Evolutionary conservation across 2,888 invertebrate species (phyloP).

Genomic region (Melinaea menophilus): DNA sequence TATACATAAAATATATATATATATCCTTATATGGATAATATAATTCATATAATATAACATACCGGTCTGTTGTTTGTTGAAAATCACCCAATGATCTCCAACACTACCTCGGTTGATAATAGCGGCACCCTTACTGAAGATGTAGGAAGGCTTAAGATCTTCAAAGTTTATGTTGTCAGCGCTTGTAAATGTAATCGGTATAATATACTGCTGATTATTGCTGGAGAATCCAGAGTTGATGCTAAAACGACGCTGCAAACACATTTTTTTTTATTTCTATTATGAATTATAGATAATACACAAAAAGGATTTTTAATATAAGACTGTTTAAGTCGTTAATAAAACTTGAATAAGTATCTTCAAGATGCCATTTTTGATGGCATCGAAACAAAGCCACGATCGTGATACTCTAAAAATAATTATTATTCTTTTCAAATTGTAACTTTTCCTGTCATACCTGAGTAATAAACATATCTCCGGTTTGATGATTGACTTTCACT

Average conservation of each 20-base stretch:
- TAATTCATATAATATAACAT: conserved; percentile 22
- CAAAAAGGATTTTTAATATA: too few species aligned
- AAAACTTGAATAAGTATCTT: too few species aligned
- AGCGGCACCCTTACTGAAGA: conserved; percentile 48
- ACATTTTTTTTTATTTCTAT: conserved; percentile 2
- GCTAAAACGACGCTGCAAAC: conserved; percentile 71
- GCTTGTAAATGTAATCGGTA: conserved; percentile 65
- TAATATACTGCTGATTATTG: conserved; percentile 52
- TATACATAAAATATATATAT: too few species aligned
- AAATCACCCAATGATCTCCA: conserved; percentile 77
- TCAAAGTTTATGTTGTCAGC: conserved; percentile 61
- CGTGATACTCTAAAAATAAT: too few species aligned
- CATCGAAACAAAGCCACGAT: too few species aligned
- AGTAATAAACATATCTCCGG: conserved; percentile 56
- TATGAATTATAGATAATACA: too few species aligned
- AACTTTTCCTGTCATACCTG: conserved; percentile 53
- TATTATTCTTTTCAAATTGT: too few species aligned
- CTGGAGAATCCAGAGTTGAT: conserved; percentile 57
- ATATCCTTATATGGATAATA: neutral
- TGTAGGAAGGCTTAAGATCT: conserved; percentile 63
- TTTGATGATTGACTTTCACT: conserved; percentile 68
- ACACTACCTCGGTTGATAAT: conserved; percentile 49
- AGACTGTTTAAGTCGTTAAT: too few species aligned
- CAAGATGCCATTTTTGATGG: too few species aligned
- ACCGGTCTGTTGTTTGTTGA: conserved; percentile 81